phyloP scores from a whole-genome alignment of 2,888 invertebrate species.

The Eupithecia subumbrata region DNA sequence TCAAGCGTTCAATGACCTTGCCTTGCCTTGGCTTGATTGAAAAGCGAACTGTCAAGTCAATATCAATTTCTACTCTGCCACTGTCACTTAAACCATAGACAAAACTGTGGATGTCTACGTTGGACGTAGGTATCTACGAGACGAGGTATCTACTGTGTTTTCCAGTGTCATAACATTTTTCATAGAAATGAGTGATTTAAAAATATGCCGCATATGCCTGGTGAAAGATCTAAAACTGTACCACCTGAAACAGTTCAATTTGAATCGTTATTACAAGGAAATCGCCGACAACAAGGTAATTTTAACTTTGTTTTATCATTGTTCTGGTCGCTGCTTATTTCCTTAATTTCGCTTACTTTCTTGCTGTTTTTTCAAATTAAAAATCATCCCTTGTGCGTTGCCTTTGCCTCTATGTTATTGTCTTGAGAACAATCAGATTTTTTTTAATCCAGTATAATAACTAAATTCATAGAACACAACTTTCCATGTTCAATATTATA shows the following conservation, averaged over 20 bases:
- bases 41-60: background rate
- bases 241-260: conserved; percentile 53
- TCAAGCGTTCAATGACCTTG: conserved; percentile 27
- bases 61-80: background rate
- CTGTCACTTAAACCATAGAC: background rate
- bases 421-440: too few species aligned
- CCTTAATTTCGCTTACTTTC: background rate
- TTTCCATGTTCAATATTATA: background rate
- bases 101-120: too few species aligned
- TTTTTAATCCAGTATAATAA: too few species aligned
- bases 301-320: conserved; percentile 30
- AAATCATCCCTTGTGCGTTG: background rate
- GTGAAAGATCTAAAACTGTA: conserved; percentile 58
- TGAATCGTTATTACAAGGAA: conserved; percentile 62
- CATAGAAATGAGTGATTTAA: conserved; percentile 53
- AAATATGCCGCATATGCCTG: conserved; percentile 63
- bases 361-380: background rate
- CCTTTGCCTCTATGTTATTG: background rate
- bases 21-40: background rate
- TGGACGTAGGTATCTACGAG: too few species aligned
- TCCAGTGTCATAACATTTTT: conserved; percentile 2
- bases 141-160: too few species aligned
- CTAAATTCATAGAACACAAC: background rate
- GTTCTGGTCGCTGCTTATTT: background rate
- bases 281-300: conserved; percentile 61